Percentiles rank a stretch among this genome's conserved stretches.
phyloP scores from a whole-genome alignment of 2,888 invertebrate genomes.

The Nomada fabriciana region DNA sequence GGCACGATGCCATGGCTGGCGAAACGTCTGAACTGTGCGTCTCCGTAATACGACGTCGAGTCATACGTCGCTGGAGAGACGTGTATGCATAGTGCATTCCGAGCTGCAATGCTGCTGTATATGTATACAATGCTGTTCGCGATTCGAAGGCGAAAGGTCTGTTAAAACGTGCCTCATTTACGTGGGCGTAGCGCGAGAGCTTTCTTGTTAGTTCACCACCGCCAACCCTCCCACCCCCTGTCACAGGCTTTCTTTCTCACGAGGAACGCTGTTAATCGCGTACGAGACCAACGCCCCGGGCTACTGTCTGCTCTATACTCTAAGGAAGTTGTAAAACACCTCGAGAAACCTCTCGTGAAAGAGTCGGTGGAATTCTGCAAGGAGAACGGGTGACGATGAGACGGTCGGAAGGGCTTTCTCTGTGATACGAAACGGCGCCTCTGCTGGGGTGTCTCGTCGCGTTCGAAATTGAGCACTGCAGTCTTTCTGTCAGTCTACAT shows the following conservation, averaged over 20 bases:
- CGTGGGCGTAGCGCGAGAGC: slow-evolving; percentile 5
- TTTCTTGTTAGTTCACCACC: slow-evolving; percentile 36
- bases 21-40: slow-evolving; percentile 44
- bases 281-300: slow-evolving; percentile 29
- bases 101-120: neutral
- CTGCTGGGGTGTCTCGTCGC: no score
- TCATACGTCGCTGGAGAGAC: slow-evolving; percentile 16
- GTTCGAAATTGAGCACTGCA: no score
- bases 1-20: slow-evolving; percentile 69
- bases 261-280: slow-evolving; percentile 44
- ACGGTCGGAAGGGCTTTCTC: neutral
- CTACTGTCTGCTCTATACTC: slow-evolving; percentile 29
- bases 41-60: slow-evolving; percentile 20
- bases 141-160: slow-evolving; percentile 32
- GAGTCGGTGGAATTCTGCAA: slow-evolving; percentile 8
- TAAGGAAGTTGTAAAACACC: slow-evolving; percentile 27
- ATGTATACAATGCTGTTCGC: slow-evolving; percentile 25
- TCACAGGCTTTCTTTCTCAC: neutral
- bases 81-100: slow-evolving; percentile 29
- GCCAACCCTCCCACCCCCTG: neutral
- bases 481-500: no score
- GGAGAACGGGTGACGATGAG: neutral
- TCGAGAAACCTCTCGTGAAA: slow-evolving; percentile 28
- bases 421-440: no score
- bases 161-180: slow-evolving; percentile 40